Percentiles rank a stretch among this genome's conserved stretches.
These are phyloP conservation scores for Plebejus anna DNA, from an alignment of 2,888 invertebrate species.

Conservation along the genomic window DNA sequence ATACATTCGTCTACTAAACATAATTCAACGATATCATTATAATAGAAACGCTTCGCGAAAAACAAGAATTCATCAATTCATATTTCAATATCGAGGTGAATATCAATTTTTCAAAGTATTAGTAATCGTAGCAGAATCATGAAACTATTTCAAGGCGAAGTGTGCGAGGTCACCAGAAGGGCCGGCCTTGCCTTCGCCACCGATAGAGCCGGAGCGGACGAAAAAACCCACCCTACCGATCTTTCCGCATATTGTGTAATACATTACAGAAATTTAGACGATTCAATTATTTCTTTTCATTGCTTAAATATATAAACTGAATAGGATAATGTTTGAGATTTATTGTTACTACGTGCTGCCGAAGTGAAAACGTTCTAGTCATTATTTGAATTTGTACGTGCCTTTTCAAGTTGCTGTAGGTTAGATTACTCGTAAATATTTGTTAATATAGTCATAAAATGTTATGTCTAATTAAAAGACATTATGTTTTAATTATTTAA, in stretches of 20 bases:
- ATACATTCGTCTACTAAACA: neutral
- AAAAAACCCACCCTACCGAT: constrained; percentile 31
- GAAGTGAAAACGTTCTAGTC: neutral
- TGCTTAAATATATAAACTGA: neutral
- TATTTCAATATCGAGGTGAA: constrained; percentile 15
- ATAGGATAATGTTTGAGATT: neutral
- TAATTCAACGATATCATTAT: neutral
- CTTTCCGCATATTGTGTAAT: constrained; percentile 27
- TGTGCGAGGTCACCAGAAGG: constrained; percentile 74
- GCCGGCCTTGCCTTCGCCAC: constrained; percentile 67
- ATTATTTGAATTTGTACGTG: neutral
- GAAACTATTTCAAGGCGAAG: constrained; percentile 76
- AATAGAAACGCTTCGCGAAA: neutral
- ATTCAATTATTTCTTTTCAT: neutral
- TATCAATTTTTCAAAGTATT: constrained; percentile 47
- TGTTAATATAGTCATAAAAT: neutral
- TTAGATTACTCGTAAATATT: neutral
- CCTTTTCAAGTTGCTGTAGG: neutral
- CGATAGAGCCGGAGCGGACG: constrained; percentile 47
- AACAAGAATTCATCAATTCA: neutral
- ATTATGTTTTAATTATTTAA: neutral
- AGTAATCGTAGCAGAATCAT: constrained; percentile 64
- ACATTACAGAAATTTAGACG: neutral
- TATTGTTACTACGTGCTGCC: neutral
- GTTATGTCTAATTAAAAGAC: neutral